Evolutionary conservation across 2,888 invertebrate species (phyloP).

Genomic region (Apodemia mormo): DNA sequence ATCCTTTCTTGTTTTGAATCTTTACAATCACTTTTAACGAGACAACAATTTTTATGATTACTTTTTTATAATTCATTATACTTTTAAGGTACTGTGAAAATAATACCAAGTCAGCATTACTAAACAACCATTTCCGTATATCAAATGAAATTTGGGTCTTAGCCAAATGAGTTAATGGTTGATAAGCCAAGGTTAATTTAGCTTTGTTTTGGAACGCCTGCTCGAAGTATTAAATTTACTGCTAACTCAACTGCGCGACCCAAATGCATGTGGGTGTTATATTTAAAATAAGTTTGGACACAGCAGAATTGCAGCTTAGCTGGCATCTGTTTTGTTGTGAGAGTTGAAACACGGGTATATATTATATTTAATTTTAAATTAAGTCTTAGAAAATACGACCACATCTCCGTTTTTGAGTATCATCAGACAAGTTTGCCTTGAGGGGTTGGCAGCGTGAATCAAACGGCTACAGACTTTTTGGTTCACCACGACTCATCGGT

Average conservation of each 20-base stretch:
- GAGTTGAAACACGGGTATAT: background rate
- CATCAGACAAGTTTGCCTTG: too few species aligned
- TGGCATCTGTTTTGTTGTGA: background rate
- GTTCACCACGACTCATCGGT: too few species aligned
- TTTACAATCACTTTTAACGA: too few species aligned
- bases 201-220: conserved; percentile 46
- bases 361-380: background rate
- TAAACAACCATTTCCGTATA: conserved; percentile 41
- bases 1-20: too few species aligned
- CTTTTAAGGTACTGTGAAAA: background rate
- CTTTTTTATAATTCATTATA: too few species aligned
- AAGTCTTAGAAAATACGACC: too few species aligned
- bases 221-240: conserved; percentile 3
- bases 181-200: conserved; percentile 66
- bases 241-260: background rate
- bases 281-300: conserved; percentile 16
- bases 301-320: conserved; percentile 5
- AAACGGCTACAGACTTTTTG: too few species aligned
- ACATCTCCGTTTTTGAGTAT: too few species aligned
- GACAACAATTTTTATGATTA: too few species aligned
- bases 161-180: conserved; percentile 67
- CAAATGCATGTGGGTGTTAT: conserved; percentile 2
- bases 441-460: too few species aligned
- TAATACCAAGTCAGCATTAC: conserved; percentile 49
- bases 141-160: conserved; percentile 46